Evolutionary conservation across 2,888 invertebrate species (phyloP), one percentile per base, ranked within the genome.

Genomic region (Pycnomerus fuliginosus): DNA sequence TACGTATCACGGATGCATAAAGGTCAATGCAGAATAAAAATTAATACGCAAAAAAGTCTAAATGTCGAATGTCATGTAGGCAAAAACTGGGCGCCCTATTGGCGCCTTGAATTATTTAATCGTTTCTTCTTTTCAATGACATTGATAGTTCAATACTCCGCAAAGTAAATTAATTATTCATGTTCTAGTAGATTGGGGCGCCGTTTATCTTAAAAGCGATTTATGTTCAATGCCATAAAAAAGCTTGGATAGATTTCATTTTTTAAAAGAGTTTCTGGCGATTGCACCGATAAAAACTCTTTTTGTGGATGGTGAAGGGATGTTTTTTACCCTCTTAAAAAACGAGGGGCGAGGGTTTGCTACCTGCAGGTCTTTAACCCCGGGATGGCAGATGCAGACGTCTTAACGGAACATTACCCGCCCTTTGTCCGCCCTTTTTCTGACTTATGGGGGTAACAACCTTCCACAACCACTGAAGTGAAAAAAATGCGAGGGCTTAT

Each of bases 111-210:
- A 23, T 20, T 28, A 37, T 37, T 16, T 28, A 28, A 17, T n/a
- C n/a, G n/a, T n/a, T n/a, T n/a, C 16, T 15, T 39, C 13, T 16
- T 31, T 16, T 28, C 28, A 37, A 22, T 29, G 37, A 23, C 37
- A 37, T 37, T 37, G 37, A 37, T 37, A 37, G 37, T 37, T 37
- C 37, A 37, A 37, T 29, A 37, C 37, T 27, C 36, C 28, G 25
- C 17, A 8, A 16, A 20, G 20, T 34, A n/a, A n/a, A 12, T 34
- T 34, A 34, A 32, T 23, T 32, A 32, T 32, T 32, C 32, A 16
- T n/a, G 14, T 12, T 12, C 30, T 11, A 24, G 3, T 24, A 24
- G 11, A 4, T 4, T 24, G 4, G 3, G 28, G 12, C 3, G 11
- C 28, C 13, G 14, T 28, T 28, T 28, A 10, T 8, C 28, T 12